These are phyloP conservation scores for Hippopotamus amphibius DNA, from an alignment of 2,113 vertebrate species.

Conservation along the genomic window DNA sequence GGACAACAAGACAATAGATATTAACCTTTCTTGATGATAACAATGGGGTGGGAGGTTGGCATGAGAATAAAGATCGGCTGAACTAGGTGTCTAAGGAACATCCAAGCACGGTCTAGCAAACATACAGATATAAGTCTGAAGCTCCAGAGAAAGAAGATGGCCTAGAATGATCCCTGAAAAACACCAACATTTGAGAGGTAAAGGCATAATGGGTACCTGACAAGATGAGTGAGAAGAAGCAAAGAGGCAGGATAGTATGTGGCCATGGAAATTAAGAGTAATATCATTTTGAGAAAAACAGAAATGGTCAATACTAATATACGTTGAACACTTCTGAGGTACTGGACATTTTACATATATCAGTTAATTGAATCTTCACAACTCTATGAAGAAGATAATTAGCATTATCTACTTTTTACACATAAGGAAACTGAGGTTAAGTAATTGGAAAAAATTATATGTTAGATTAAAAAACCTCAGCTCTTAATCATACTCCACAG, in stretches of 20 bases:
- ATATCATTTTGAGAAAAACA: constrained; percentile 31
- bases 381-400: background rate
- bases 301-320: background rate
- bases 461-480: background rate
- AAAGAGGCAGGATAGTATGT: background rate
- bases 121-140: background rate
- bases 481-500: constrained; percentile 1
- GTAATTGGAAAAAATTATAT: background rate
- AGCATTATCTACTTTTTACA: constrained; percentile 47
- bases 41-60: background rate
- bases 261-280: background rate
- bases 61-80: background rate
- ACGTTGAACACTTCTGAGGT: background rate
- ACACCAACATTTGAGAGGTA: background rate
- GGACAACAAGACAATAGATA: background rate
- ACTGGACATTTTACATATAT: background rate
- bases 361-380: background rate
- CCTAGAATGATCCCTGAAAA: constrained; percentile 7
- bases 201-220: background rate
- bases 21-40: background rate
- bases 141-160: background rate
- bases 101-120: background rate
- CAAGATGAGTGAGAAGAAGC: background rate
- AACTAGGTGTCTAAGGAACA: background rate
- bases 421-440: background rate